Evolutionary conservation across 2,113 vertebrate genomes (phyloP).

Genomic region (Rattus rattus): DNA sequence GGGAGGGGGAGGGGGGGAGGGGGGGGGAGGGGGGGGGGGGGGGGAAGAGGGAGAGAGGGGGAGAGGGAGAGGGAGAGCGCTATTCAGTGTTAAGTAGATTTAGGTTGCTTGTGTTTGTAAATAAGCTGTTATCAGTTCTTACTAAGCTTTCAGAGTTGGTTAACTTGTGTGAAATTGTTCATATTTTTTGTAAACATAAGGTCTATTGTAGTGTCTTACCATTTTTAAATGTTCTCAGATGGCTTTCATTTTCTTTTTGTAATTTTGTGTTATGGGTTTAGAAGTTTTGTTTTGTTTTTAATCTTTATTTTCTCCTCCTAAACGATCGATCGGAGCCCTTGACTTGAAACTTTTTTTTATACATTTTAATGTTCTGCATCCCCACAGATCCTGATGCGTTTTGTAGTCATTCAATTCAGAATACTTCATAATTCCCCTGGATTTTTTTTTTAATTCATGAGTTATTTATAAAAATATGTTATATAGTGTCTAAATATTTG

Average conservation of each 20-base stretch:
- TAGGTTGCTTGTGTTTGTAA: neutral
- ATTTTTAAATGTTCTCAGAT: neutral
- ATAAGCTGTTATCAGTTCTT: neutral
- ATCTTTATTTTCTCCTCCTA: neutral
- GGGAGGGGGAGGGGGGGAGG: no score
- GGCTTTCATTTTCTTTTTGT: neutral
- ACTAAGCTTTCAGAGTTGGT: neutral
- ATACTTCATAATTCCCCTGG: neutral
- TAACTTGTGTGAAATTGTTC: neutral
- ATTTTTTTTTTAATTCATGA: neutral
- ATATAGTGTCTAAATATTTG: conserved; percentile 25
- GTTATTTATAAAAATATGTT: conserved; percentile 14
- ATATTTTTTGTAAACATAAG: neutral
- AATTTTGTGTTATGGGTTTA: neutral
- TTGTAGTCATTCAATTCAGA: conserved; percentile 35
- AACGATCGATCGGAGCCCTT: neutral
- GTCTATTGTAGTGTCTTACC: neutral
- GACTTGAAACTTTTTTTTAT: neutral
- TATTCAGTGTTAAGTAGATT: neutral
- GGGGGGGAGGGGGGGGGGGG: no score
- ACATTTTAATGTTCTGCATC: neutral
- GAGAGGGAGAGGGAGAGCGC: no score
- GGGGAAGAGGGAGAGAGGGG: no score
- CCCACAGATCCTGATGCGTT: neutral
- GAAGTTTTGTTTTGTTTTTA: neutral